Evolutionary conservation across 2,797 vertebrate genomes (phyloP).

Genomic region (Rhincodon typus): DNA sequence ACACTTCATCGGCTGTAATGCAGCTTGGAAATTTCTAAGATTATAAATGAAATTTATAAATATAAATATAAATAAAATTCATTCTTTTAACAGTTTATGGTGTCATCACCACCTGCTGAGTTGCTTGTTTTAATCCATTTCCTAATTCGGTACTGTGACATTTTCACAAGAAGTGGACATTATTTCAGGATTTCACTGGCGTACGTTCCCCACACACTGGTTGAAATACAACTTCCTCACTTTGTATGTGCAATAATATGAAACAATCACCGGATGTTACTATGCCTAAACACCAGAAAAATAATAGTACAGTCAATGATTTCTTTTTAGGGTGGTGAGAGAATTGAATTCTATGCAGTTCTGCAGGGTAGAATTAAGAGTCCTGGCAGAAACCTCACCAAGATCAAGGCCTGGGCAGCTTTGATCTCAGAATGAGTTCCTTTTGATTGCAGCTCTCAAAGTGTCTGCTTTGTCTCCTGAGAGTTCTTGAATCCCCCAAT

Average conservation of each 20-base stretch:
- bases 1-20: background rate
- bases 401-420: constrained; percentile 25
- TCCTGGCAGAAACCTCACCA: constrained; percentile 23
- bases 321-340: background rate
- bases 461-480: constrained; percentile 24
- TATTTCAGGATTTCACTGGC: background rate
- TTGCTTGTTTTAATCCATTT: background rate
- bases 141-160: background rate
- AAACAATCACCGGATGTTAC: constrained; percentile 13
- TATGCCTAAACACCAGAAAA: background rate
- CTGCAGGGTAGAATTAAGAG: constrained; percentile 25
- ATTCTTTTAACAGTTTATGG: background rate
- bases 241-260: too few species aligned
- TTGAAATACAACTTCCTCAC: background rate
- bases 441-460: constrained; percentile 36
- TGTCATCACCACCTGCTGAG: background rate
- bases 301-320: background rate
- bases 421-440: constrained; percentile 31
- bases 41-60: background rate
- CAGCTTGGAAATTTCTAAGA: background rate
- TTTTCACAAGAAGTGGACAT: background rate
- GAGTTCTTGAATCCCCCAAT: constrained; percentile 3
- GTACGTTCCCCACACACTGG: background rate
- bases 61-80: background rate
- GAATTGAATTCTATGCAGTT: constrained; percentile 3